These are phyloP conservation scores for Falco punctatus DNA, from an alignment of 2,113 vertebrate species.

Conservation along the genomic window DNA sequence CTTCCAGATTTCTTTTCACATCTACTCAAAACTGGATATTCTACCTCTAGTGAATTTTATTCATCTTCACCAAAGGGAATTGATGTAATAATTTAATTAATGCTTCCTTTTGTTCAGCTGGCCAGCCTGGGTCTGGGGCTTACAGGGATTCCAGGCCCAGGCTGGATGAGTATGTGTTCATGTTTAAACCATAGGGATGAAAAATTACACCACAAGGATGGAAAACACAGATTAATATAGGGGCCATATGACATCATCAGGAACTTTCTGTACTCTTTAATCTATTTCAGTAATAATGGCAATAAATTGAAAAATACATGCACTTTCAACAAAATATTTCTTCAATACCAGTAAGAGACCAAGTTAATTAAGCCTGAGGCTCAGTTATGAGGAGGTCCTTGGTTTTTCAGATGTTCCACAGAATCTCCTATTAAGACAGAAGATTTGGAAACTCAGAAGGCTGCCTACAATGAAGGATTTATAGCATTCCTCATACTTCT, in stretches of 20 bases:
- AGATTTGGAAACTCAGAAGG: not conserved
- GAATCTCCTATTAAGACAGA: not conserved
- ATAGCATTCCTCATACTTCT: not conserved
- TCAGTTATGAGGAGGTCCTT: not conserved
- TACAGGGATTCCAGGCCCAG: conserved; percentile 37
- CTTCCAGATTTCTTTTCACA: conserved; percentile 30
- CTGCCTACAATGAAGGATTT: not conserved
- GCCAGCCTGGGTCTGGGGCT: conserved; percentile 39
- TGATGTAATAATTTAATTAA: conserved; percentile 65
- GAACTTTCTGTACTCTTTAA: not conserved
- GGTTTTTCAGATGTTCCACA: not conserved
- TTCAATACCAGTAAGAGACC: not conserved
- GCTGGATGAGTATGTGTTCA: not conserved
- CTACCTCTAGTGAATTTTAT: conserved; percentile 7
- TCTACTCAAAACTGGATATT: conserved; percentile 12
- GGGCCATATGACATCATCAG: not conserved
- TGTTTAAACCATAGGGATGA: not conserved
- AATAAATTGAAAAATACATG: not conserved
- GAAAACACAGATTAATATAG: not conserved
- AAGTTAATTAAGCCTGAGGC: not conserved
- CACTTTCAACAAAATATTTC: not conserved
- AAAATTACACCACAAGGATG: not conserved
- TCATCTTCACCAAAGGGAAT: conserved; percentile 61
- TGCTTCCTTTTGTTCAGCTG: conserved; percentile 42
- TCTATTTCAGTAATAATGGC: not conserved